Percentiles rank a stretch among this genome's conserved stretches.
Conservation (phyloP, 2,113 vertebrate species). For the Caloenas nicobarica region DNA sequence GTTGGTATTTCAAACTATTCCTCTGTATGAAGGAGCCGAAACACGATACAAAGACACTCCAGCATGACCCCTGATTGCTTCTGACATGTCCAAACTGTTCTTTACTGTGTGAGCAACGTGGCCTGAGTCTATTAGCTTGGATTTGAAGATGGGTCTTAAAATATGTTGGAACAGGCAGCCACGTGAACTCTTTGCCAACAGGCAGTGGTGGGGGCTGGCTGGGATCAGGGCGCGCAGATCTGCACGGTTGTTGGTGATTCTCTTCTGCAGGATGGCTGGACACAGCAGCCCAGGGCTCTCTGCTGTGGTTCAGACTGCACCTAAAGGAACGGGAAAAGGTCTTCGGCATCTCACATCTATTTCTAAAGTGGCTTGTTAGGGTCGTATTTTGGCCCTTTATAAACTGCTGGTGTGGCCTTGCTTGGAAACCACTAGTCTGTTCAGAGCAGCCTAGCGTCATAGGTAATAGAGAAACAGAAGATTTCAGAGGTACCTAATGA, state of each 20-base stretch:
- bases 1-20: background rate
- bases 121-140: background rate
- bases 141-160: slow-evolving; percentile 22
- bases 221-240: background rate
- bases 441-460: background rate
- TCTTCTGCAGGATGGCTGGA: background rate
- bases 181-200: background rate
- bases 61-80: slow-evolving; percentile 10
- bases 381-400: background rate
- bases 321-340: background rate
- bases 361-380: background rate
- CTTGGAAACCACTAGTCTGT: background rate
- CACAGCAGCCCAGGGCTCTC: background rate
- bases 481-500: background rate
- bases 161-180: background rate
- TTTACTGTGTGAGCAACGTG: background rate
- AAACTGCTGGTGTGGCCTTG: background rate
- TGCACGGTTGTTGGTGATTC: background rate
- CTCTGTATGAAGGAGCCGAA: background rate
- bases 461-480: background rate
- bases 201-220: background rate
- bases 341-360: background rate
- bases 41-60: background rate
- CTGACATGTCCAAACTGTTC: slow-evolving; percentile 47
- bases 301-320: background rate